phyloP scores from a whole-genome alignment of 1,140 invertebrate genomes.

The Formica selysi region DNA sequence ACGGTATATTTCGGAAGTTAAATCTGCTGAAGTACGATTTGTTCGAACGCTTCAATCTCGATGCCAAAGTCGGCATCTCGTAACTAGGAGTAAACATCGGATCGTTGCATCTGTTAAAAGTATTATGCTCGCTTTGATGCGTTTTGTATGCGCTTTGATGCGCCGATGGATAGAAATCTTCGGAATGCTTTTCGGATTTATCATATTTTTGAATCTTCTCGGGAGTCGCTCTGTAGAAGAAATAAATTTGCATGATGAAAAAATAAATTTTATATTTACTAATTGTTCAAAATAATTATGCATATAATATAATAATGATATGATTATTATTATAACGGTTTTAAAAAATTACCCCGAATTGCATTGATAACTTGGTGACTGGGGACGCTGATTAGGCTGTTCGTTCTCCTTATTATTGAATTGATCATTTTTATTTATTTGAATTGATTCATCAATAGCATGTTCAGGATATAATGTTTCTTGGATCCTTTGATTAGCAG shows the following conservation, averaged over 20 bases:
- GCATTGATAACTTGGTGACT: slow-evolving; percentile 5
- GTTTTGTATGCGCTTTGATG: neutral
- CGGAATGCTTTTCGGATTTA: neutral
- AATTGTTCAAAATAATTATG: neutral
- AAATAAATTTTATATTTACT: neutral
- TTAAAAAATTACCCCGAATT: neutral
- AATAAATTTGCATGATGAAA: neutral
- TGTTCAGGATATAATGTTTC: slow-evolving; percentile 11
- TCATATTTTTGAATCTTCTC: slow-evolving; percentile 1
- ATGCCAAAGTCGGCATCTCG: slow-evolving; percentile 86
- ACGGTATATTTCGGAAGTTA: slow-evolving; percentile 86
- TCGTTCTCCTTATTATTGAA: neutral
- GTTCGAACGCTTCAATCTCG: slow-evolving; percentile 86
- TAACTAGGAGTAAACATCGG: slow-evolving; percentile 81
- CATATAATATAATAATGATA: neutral
- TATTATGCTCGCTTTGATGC: slow-evolving; percentile 17
- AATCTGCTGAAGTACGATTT: slow-evolving; percentile 84
- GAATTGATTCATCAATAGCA: neutral
- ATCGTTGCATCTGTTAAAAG: slow-evolving; percentile 52
- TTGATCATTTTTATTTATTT: neutral
- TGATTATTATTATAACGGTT: slow-evolving; percentile 5
- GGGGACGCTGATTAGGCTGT: neutral
- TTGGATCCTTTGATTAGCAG: slow-evolving; percentile 14
- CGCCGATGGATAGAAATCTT: neutral
- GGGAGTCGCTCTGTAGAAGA: neutral